Base-by-base conservation (phyloP, 2,888 invertebrate genomes). In the Sclerodermus sp. region DNA sequence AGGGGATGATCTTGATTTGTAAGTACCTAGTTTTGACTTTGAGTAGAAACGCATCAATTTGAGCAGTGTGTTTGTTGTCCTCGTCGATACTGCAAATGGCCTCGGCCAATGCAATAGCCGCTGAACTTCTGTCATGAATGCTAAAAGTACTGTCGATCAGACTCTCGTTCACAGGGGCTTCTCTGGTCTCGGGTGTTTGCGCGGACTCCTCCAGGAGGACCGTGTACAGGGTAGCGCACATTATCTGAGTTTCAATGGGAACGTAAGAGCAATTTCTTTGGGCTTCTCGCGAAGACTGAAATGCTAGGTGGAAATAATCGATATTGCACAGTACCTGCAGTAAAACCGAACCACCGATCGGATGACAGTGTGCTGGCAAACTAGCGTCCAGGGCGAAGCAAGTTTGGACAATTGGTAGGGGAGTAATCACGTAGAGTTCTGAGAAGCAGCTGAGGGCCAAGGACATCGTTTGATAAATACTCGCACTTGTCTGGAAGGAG, bases 381-480 rank as follows among this genome's bases (percentile, higher is more conserved):
- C 85, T 82, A 40, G 86, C 85, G 70, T 90, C 86, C 51, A 93
- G 73, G 1, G 87, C 76, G 0, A 80, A 68, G 1, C 87, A 81
- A 8, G 70, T 63, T 9, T 70, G 68, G 3, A 80, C 63, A 0
- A 88, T 80, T 55, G 85, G 82, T 1, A 84, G 81, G 0, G 90
- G 87, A 9, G 89, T 69, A 62, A 87, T 87, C 62, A 87, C 86
- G 74, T 87, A 83, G 12, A 88, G 80, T 64, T 90, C 86, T 1
- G 85, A 83, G 54, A 90, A 82, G 68, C 88, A 87, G 0, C 85
- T 85, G 16, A 91, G 77, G 14, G 88, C 85, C 51, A 91, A 80
- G 0, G 88, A 87, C 86, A 89, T 90, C 12, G 89, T 85, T 80
- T 90, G 90, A 74, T 89, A 90, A 84, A 89, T 89, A 57, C 88